Conservation (phyloP, 2,888 invertebrate species). For the Hemistola chrysoprasaria region DNA sequence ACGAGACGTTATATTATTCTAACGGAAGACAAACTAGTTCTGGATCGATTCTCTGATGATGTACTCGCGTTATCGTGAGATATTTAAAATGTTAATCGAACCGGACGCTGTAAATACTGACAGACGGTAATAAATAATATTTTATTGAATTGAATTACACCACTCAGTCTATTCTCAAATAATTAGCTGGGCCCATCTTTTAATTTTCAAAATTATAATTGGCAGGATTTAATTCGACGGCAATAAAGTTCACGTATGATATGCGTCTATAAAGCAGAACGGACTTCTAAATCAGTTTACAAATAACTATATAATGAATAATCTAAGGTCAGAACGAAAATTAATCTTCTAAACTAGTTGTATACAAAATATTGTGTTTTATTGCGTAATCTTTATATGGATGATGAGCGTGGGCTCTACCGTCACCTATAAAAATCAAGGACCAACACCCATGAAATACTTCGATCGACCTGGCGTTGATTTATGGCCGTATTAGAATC, state of each 20-base stretch:
- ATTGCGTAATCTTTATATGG: slow-evolving; percentile 55
- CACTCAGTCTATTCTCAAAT: slow-evolving; percentile 1
- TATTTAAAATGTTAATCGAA: slow-evolving; percentile 7
- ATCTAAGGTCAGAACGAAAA: slow-evolving; percentile 45
- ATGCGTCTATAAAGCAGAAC: slow-evolving; percentile 40
- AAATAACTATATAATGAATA: slow-evolving; percentile 39
- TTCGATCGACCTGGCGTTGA: slow-evolving; percentile 40
- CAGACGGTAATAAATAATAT: slow-evolving; percentile 11
- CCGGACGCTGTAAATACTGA: slow-evolving; percentile 4
- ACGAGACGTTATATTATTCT: slow-evolving; percentile 15
- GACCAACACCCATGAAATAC: slow-evolving; percentile 39
- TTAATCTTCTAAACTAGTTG: slow-evolving; percentile 56
- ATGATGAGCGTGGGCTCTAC: slow-evolving; percentile 42
- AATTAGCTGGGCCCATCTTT: slow-evolving; percentile 7
- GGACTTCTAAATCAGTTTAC: slow-evolving; percentile 36
- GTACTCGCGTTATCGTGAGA: slow-evolving; percentile 1
- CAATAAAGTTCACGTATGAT: slow-evolving; percentile 35
- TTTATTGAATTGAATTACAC: slow-evolving; percentile 17
- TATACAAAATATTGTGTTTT: slow-evolving; percentile 40
- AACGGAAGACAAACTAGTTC: slow-evolving; percentile 25
- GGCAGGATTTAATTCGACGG: slow-evolving; percentile 31
- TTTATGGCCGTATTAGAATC: slow-evolving; percentile 51
- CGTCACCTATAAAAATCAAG: slow-evolving; percentile 66
- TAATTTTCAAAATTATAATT: slow-evolving; percentile 10
- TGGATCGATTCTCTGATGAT: not conserved